These are phyloP conservation scores for Microplitis manilae DNA, from an alignment of 2,888 invertebrate species.

Conservation along the genomic window DNA sequence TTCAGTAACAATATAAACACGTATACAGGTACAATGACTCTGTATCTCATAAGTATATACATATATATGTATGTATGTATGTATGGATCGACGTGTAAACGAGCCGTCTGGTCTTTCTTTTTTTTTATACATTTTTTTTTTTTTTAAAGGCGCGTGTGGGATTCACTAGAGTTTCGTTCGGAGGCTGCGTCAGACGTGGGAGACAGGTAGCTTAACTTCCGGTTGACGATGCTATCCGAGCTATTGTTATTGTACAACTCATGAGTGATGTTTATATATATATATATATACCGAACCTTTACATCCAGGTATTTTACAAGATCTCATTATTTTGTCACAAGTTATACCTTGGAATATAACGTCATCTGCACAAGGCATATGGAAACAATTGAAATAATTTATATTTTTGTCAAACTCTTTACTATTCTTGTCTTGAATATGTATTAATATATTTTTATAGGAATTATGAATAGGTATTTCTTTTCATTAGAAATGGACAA, in stretches of 20 bases:
- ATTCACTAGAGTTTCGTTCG: conserved; percentile 41
- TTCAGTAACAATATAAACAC: conserved; percentile 12
- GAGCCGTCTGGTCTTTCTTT: conserved; percentile 9
- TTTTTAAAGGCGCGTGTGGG: conserved; percentile 28
- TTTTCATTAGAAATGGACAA: not conserved
- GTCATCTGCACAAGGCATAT: not conserved
- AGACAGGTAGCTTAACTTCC: conserved; percentile 69
- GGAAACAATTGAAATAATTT: not conserved
- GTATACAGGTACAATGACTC: conserved; percentile 6
- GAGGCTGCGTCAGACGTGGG: conserved; percentile 68
- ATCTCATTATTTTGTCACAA: not conserved
- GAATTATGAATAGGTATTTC: not conserved
- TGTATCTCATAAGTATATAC: not conserved
- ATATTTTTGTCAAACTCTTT: not conserved
- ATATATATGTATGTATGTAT: conserved; percentile 7
- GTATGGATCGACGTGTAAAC: not conserved
- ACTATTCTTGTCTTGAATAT: not conserved
- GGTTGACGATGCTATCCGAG: conserved; percentile 52
- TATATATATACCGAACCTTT: conserved; percentile 28
- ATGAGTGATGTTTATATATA: conserved; percentile 26
- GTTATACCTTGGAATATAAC: not conserved
- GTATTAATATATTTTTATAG: not conserved
- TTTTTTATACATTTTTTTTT: not conserved
- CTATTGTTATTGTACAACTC: conserved; percentile 55
- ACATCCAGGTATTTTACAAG: not conserved